These are phyloP conservation scores for Sialia sialis DNA, from an alignment of 2,113 vertebrate genomes.

Conservation along the genomic window DNA sequence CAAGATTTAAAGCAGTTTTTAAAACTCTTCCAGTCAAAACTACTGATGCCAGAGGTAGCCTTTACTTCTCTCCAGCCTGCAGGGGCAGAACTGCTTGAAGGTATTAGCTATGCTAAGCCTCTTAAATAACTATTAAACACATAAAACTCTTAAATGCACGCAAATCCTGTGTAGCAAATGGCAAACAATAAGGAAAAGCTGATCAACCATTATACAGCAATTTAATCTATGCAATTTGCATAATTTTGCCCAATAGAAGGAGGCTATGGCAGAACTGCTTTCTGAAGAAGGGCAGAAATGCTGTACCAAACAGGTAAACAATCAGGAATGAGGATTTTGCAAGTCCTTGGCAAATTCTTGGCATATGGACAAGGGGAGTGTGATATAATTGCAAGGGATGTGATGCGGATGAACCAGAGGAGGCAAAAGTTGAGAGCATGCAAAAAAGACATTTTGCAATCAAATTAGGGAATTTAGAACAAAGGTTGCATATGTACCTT, in stretches of 20 bases:
- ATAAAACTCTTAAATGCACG: slow-evolving; percentile 56
- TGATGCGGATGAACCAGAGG: not conserved
- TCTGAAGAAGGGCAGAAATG: not conserved
- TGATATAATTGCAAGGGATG: not conserved
- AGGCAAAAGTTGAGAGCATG: not conserved
- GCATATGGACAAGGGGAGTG: not conserved
- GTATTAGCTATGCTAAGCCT: slow-evolving; percentile 56
- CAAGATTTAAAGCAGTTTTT: not conserved
- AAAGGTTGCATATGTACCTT: not conserved
- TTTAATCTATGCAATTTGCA: slow-evolving; percentile 37
- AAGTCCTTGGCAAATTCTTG: not conserved
- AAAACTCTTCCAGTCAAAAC: not conserved
- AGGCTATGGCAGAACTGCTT: not conserved
- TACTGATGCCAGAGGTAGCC: not conserved
- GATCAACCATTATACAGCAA: slow-evolving; percentile 42
- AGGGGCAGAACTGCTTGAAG: slow-evolving; percentile 20
- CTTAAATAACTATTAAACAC: slow-evolving; percentile 62
- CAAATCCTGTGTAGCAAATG: slow-evolving; percentile 57
- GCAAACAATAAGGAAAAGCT: slow-evolving; percentile 55
- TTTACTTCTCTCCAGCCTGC: not conserved
- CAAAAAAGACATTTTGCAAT: not conserved
- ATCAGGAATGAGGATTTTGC: not conserved
- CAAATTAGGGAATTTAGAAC: not conserved
- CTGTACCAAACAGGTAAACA: slow-evolving; percentile 5
- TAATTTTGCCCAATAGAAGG: slow-evolving; percentile 28